Evolutionary conservation across 2,113 vertebrate species (phyloP), one percentile per base, ranked within the genome.

Genomic region (Tor tambroides): DNA sequence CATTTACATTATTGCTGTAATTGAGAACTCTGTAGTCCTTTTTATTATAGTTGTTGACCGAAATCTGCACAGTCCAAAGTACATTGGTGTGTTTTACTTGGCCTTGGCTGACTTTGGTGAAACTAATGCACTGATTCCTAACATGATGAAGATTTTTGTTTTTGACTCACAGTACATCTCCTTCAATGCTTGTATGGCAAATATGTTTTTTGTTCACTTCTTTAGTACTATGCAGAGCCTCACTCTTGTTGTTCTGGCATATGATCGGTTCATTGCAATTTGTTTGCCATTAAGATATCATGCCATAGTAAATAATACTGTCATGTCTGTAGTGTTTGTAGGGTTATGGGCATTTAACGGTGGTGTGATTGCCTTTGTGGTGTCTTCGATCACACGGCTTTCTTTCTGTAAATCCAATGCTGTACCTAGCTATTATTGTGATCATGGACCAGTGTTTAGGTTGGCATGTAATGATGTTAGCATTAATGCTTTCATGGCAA

Each of bases 351-450:
- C 78, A 0, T 90, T 91, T 69, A 21, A 23, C 8, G 23, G 88
- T 1, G 12, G 35, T 63, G 43, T 65, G 17, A 5, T 72, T 0
- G 14, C 91, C 0, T 46, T 82, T 61, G 21, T 76, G 2, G 82
- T 86, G 12, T 72, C 84, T 5, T 85, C 94, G 12, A 43, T 95
- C 1, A 94, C 89, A 0, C 84, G 87, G 78, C 92, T 95, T 41
- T 95, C 94, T 10, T 90, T 92, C 79, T 95, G 94, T 85, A 83
- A 88, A 0, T 91, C 93, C 54, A 88, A 91, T 80, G 86, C 92
- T 28, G 71, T 95, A 46, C 91, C 92, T 8, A 94, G 94, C 76
- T 95, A 87, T 87, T 95, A 93, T 80, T 94, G 92, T 90, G 91
- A 94, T 56, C 90, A 94, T 83, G 93, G 92, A 0, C 93, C 89